phyloP scores from a whole-genome alignment of 2,113 vertebrate species.

The Apodemus sylvaticus region DNA sequence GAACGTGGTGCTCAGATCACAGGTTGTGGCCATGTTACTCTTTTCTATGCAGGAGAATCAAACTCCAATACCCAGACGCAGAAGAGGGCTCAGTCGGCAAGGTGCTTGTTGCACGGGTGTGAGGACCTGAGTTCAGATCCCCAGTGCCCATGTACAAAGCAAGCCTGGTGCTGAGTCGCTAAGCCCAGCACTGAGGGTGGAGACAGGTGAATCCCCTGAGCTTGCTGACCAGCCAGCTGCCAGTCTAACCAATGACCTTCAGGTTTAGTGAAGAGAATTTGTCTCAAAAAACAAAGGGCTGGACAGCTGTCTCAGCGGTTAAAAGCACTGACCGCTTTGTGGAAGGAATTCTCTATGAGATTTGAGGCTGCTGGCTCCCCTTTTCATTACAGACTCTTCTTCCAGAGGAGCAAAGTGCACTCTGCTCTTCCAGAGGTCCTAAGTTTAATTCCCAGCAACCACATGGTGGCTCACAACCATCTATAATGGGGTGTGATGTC shows the following conservation, averaged over 20 bases:
- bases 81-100: not conserved
- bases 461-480: too few species aligned
- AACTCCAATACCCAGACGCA: not conserved
- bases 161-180: too few species aligned
- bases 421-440: too few species aligned
- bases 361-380: not conserved
- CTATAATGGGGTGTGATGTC: too few species aligned
- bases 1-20: not conserved
- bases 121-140: not conserved
- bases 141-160: not conserved
- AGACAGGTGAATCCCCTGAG: not conserved
- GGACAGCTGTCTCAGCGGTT: too few species aligned
- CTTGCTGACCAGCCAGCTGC: not conserved
- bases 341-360: not conserved
- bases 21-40: fast-evolving
- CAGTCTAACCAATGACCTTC: not conserved
- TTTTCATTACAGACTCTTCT: not conserved
- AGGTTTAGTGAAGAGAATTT: not conserved
- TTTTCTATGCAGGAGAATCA: not conserved
- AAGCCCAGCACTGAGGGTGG: not conserved
- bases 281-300: not conserved
- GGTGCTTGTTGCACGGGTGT: fast-evolving
- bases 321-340: not conserved
- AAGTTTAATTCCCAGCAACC: too few species aligned
- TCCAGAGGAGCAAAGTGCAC: too few species aligned